A percentile compares a stretch with the other conserved stretches of the same genome.
phyloP scores from a whole-genome alignment of 2,113 vertebrate genomes.

The Motacilla tschutschensis region DNA sequence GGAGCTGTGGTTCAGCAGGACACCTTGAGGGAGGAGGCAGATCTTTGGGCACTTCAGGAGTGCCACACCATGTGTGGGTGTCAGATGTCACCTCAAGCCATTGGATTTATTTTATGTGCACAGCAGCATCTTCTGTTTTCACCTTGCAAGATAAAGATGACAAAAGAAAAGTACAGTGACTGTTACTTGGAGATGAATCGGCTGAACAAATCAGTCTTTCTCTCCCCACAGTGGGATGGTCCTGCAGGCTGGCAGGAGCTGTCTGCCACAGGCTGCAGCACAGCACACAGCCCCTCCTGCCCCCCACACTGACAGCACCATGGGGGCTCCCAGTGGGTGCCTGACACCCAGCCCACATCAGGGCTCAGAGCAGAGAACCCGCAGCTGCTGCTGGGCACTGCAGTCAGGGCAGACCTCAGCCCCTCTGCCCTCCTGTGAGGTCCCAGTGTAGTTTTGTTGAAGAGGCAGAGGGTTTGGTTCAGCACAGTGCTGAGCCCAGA shows the following conservation, averaged over 20 bases:
- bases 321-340: not conserved
- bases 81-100: not conserved
- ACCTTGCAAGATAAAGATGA: not conserved
- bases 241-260: not conserved
- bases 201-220: not conserved
- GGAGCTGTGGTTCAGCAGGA: not conserved
- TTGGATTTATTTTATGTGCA: not conserved
- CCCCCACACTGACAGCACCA: rapidly evolving
- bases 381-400: not conserved
- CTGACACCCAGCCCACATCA: not conserved
- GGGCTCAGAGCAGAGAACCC: not conserved
- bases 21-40: not conserved
- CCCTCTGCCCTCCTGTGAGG: not conserved
- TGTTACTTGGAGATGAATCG: not conserved
- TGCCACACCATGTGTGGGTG: not conserved
- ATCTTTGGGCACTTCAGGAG: rapidly evolving
- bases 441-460: not conserved
- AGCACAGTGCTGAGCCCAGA: not conserved
- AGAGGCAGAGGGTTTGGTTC: not conserved
- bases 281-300: not conserved
- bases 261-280: not conserved
- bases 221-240: not conserved
- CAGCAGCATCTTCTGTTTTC: not conserved
- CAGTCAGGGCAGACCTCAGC: rapidly evolving
- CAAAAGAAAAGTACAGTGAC: not conserved